Conservation (phyloP, 2,888 invertebrate species). For the Catocala fraxini region DNA sequence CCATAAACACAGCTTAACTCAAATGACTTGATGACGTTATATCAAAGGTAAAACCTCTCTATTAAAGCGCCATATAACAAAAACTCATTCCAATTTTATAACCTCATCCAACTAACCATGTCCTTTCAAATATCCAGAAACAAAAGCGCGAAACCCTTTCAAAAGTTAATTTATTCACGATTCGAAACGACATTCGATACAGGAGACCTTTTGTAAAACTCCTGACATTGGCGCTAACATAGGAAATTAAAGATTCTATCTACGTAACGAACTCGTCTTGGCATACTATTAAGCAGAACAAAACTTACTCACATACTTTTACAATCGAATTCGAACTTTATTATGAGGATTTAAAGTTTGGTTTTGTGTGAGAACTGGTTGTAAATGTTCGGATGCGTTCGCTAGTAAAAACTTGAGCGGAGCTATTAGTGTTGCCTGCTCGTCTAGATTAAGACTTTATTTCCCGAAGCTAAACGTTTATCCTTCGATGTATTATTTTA, state of each 20-base stretch:
- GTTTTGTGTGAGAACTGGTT: not conserved
- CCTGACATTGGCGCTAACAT: conserved; percentile 65
- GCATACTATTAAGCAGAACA: conserved; percentile 65
- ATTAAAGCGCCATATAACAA: conserved; percentile 3
- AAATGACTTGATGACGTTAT: no score
- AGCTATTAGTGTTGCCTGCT: conserved; percentile 42
- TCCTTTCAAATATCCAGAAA: conserved; percentile 29
- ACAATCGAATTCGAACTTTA: conserved; percentile 43
- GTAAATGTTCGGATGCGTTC: conserved; percentile 40
- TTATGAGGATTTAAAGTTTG: not conserved
- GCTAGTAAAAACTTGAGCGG: conserved; percentile 35
- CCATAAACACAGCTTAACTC: no score
- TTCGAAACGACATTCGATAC: conserved; percentile 56
- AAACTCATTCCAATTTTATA: conserved; percentile 17
- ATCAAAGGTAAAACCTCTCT: no score
- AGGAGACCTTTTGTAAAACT: conserved; percentile 60
- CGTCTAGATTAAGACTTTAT: conserved; percentile 40
- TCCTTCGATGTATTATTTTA: not conserved
- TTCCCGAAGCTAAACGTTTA: conserved; percentile 23
- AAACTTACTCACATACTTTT: conserved; percentile 51
- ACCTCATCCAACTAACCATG: conserved; percentile 29
- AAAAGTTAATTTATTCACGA: conserved; percentile 60
- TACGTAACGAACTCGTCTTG: conserved; percentile 71
- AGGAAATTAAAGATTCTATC: conserved; percentile 85
- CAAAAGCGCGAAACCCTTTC: conserved; percentile 52